Evolutionary conservation across 2,888 invertebrate genomes (phyloP).

Genomic region (Eilema griseolum): DNA sequence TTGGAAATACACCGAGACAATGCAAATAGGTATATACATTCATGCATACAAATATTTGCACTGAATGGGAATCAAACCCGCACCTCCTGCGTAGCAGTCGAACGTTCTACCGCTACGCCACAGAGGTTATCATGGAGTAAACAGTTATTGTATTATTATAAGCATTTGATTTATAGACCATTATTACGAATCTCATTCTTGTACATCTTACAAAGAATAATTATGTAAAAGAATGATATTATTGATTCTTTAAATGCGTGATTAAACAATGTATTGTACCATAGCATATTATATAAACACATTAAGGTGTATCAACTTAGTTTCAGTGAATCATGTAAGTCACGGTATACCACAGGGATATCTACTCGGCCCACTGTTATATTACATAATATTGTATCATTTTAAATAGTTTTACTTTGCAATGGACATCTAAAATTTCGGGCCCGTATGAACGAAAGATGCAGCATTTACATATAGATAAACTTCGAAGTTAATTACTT

Average conservation of each 20-base stretch:
- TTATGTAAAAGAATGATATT: background rate
- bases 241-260: background rate
- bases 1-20: no score
- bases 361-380: background rate
- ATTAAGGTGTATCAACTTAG: background rate
- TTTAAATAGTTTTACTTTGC: background rate
- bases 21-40: no score
- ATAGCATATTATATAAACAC: constrained; percentile 5
- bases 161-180: background rate
- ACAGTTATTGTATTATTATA: no score
- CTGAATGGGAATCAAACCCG: no score
- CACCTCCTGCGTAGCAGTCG: no score
- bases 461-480: background rate
- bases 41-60: no score
- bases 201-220: background rate
- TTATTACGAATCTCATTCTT: background rate
- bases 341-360: background rate
- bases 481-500: background rate
- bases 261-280: constrained; percentile 5
- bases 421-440: background rate
- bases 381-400: background rate
- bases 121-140: no score
- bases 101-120: no score
- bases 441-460: background rate
- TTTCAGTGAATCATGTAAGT: background rate